Evolutionary conservation across 2,113 vertebrate species (phyloP), one percentile per base, ranked within the genome.

Genomic region (Pionites leucogaster): DNA sequence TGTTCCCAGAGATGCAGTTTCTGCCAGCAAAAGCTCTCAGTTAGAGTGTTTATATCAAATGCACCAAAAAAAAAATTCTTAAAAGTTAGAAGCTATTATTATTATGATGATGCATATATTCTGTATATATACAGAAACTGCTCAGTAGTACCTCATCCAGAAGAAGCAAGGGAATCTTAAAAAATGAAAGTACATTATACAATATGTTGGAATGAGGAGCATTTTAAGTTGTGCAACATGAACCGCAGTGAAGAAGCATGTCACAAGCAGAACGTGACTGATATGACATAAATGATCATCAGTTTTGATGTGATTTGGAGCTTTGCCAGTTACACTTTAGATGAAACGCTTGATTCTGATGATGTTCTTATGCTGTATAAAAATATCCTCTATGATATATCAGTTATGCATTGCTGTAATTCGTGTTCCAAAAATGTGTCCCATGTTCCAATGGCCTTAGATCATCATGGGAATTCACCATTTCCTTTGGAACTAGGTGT

Each of bases 331-430:
- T 82, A 52, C 11, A 33, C 9, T 92, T 95, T 24, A 80, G 92
- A 68, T 90, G 69, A 78, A 95, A 70, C 17, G 12, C 24, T 91
- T 57, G 70, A 70, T 93, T 92, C 67, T 91, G 90, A 85, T 69
- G 17, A 77, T 85, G 64, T 49, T 77, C 49, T 91, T 88, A 49
- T 41, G 63, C 35, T 88, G 59, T 57, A 67, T 49, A 90, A 81
- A 88, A 89, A 69, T 78, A 79, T 53, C 31, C 10, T 13, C 23
- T 72, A 17, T 76, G 82, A 37, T 59, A 28, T 33, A 50, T 23
- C 57, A 88, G 31, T 39, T 69, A 15, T 50, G 6, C 9, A 35
- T 37, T 82, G 37, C 37, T 82, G 8, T 60, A 80, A 19, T 17
- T 95, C 11, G 37, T 8, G 7, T 82, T 77, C 52, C 46, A 87